These are phyloP conservation scores for Aurelia sp. DNA, from an alignment of 30 jellyfish, hydroid and myxozoan species.

Conservation along the genomic window DNA sequence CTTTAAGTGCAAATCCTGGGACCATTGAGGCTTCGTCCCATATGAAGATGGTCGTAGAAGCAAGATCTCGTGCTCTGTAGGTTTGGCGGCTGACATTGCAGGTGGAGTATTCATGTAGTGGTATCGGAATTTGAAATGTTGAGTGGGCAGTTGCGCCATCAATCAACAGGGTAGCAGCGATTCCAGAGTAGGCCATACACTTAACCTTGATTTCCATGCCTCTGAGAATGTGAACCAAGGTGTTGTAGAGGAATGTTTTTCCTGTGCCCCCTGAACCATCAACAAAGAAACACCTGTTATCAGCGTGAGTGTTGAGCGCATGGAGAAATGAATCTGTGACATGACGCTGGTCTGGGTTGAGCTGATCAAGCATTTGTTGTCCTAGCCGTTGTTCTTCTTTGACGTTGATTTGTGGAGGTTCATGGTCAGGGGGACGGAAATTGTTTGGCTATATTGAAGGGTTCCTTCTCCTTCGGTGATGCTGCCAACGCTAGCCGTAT, in stretches of 20 bases:
- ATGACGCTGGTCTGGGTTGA: slow-evolving; percentile 40
- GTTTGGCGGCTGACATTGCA: slow-evolving; percentile 27
- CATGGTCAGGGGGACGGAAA: slow-evolving; percentile 25
- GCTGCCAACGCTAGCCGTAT: no score
- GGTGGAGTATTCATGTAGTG: slow-evolving; percentile 21
- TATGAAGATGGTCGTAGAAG: slow-evolving; percentile 7
- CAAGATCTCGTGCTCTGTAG: slow-evolving; percentile 18
- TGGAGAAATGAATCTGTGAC: slow-evolving; percentile 16
- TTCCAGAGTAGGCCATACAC: slow-evolving; percentile 48
- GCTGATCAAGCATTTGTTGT: slow-evolving; percentile 18
- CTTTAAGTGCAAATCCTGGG: slow-evolving; percentile 36
- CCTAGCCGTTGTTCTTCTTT: slow-evolving; percentile 28
- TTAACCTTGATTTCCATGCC: no score
- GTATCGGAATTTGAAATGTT: slow-evolving; percentile 25
- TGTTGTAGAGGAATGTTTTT: slow-evolving; percentile 58
- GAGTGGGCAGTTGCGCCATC: slow-evolving; percentile 47
- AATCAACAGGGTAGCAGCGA: slow-evolving; percentile 35
- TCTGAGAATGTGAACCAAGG: slow-evolving; percentile 4
- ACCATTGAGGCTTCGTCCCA: no score
- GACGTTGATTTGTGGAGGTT: background rate
- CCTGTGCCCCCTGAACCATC: slow-evolving; percentile 63
- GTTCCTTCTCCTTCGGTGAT: no score
- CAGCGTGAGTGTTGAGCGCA: slow-evolving; percentile 13
- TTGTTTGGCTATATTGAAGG: no score
- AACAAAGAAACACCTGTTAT: slow-evolving; percentile 10